Evolutionary conservation across 2,888 invertebrate genomes (phyloP).

Genomic region (Xestia c-nigrum): DNA sequence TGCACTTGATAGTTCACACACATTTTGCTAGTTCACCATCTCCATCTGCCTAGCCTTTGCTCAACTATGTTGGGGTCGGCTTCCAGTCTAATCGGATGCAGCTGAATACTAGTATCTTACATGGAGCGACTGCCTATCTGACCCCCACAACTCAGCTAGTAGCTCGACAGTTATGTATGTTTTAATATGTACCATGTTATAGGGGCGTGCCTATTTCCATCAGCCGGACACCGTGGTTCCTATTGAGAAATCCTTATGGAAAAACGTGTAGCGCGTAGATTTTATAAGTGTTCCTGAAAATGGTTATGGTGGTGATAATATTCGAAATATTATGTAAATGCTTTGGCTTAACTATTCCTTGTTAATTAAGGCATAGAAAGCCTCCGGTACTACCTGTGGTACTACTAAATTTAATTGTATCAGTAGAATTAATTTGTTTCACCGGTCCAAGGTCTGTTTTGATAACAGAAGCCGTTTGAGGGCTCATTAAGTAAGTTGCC

Average conservation of each 20-base stretch:
- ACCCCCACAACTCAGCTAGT: too few species aligned
- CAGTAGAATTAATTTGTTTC: conserved; percentile 40
- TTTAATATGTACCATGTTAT: neutral
- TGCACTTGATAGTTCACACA: neutral
- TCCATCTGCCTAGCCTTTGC: too few species aligned
- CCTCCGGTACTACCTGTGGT: neutral
- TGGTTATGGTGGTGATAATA: too few species aligned
- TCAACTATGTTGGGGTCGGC: too few species aligned
- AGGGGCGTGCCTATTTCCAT: neutral
- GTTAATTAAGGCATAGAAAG: neutral
- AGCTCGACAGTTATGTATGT: neutral
- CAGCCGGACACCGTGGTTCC: neutral
- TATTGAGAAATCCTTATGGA: neutral
- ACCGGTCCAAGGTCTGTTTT: conserved; percentile 33
- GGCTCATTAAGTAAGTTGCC: conserved; percentile 30
- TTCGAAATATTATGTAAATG: conserved; percentile 3
- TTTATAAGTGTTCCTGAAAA: neutral
- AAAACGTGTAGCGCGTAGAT: neutral
- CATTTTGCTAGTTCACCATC: neutral
- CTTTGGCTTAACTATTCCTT: neutral
- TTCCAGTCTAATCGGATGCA: too few species aligned
- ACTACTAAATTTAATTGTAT: conserved; percentile 22
- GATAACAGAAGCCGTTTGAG: conserved; percentile 33
- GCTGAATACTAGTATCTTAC: too few species aligned
- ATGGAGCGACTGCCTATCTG: too few species aligned